phyloP scores from a whole-genome alignment of 2,113 vertebrate species.

The Phalacrocorax carbo region DNA sequence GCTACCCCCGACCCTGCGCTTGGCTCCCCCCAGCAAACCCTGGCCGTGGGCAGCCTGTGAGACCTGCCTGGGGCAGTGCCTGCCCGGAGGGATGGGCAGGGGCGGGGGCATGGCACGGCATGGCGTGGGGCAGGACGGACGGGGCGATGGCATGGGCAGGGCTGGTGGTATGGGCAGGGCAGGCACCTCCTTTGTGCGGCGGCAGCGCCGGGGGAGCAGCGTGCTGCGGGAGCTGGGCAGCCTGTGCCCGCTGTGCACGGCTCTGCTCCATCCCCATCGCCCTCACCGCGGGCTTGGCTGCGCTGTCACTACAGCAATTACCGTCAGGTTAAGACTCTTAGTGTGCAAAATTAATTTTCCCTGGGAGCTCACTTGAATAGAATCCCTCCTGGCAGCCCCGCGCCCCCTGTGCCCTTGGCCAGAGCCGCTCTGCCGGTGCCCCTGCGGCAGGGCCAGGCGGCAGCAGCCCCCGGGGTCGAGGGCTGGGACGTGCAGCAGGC shows the following conservation, averaged over 20 bases:
- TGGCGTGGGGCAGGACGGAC: not conserved
- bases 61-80: not conserved
- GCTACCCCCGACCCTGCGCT: too few species aligned
- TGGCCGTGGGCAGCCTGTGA: not conserved
- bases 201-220: not conserved
- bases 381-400: not conserved
- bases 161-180: not conserved
- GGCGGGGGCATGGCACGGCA: too few species aligned
- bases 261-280: not conserved
- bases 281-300: not conserved
- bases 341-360: not conserved
- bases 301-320: not conserved
- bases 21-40: not conserved
- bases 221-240: not conserved
- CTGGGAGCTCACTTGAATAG: not conserved
- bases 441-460: too few species aligned
- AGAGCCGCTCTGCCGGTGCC: not conserved
- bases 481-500: fast-evolving
- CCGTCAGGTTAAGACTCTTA: not conserved
- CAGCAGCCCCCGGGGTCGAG: not conserved
- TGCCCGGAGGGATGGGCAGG: not conserved
- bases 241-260: fast-evolving
- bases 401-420: not conserved
- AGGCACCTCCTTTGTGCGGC: not conserved
- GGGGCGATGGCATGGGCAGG: too few species aligned